A percentile compares a stretch with the other conserved stretches of the same genome.
phyloP scores from a whole-genome alignment of 2,113 vertebrate genomes.

The Ctenodactylus gundi region DNA sequence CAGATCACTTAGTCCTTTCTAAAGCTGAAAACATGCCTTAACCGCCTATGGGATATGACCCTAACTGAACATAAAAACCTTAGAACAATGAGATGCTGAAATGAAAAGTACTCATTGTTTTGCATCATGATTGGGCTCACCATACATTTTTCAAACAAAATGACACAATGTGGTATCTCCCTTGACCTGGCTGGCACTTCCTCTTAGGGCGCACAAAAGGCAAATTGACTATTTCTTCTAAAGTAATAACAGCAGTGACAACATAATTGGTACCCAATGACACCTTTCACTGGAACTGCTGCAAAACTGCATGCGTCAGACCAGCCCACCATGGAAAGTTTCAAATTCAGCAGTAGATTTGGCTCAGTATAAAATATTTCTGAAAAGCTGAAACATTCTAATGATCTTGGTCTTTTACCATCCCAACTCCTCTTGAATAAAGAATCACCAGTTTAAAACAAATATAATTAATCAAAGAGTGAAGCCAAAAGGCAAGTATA shows the following conservation, averaged over 20 bases:
- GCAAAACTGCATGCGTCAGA: neutral
- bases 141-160: slow-evolving; percentile 51
- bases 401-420: slow-evolving; percentile 1
- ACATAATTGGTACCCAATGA: slow-evolving; percentile 60
- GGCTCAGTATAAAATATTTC: neutral
- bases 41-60: neutral
- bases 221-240: slow-evolving; percentile 53
- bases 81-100: slow-evolving; percentile 29
- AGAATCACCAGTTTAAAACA: neutral
- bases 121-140: neutral
- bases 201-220: slow-evolving; percentile 37
- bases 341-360: neutral
- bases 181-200: slow-evolving; percentile 18
- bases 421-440: slow-evolving; percentile 22
- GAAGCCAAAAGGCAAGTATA: neutral
- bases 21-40: slow-evolving; percentile 37
- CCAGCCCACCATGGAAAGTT: slow-evolving; percentile 6
- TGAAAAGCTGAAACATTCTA: neutral
- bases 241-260: slow-evolving; percentile 55
- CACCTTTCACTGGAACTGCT: slow-evolving; percentile 43
- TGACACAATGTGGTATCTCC: neutral
- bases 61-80: neutral
- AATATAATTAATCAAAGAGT: neutral
- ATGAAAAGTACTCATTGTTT: slow-evolving; percentile 36
- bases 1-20: neutral